Percentiles rank a stretch among this genome's conserved stretches.
phyloP scores from a whole-genome alignment of 1,140 invertebrate genomes.

The Drosophila albomicans region DNA sequence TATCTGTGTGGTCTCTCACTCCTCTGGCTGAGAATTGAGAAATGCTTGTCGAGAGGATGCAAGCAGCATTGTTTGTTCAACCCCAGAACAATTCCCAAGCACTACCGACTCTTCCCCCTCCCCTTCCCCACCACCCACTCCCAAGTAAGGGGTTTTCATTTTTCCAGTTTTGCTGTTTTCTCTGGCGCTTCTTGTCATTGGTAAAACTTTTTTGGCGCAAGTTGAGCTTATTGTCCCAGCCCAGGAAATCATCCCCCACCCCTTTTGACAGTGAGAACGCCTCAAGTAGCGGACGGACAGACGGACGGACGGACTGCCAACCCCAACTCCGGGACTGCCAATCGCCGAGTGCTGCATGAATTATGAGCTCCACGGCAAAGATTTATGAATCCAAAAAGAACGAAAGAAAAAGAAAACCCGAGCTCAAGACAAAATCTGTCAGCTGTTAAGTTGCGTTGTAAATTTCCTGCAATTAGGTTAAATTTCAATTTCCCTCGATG shows the following conservation, averaged over 20 bases:
- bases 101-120: conserved; percentile 1
- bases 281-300: conserved; percentile 7
- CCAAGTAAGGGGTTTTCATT: conserved; percentile 19
- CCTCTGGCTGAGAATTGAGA: background rate
- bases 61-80: conserved; percentile 63
- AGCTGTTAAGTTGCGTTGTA: conserved; percentile 80
- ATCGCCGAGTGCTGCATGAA: conserved; percentile 79
- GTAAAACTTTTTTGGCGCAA: conserved; percentile 57
- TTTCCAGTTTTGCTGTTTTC: conserved; percentile 8
- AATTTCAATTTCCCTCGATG: conserved; percentile 70
- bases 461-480: conserved; percentile 81
- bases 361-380: conserved; percentile 73
- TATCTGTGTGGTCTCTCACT: background rate
- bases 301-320: background rate
- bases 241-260: conserved; percentile 33
- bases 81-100: background rate
- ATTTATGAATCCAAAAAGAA: conserved; percentile 67
- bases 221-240: conserved; percentile 56
- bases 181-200: conserved; percentile 66
- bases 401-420: conserved; percentile 5
- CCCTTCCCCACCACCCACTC: conserved; percentile 7
- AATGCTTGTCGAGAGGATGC: conserved; percentile 10
- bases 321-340: conserved; percentile 52
- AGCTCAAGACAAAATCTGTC: conserved; percentile 63
- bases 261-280: background rate